Evolutionary conservation across 2,113 vertebrate species (phyloP), one percentile per base, ranked within the genome.

Genomic region (Ceyx cyanopectus): DNA sequence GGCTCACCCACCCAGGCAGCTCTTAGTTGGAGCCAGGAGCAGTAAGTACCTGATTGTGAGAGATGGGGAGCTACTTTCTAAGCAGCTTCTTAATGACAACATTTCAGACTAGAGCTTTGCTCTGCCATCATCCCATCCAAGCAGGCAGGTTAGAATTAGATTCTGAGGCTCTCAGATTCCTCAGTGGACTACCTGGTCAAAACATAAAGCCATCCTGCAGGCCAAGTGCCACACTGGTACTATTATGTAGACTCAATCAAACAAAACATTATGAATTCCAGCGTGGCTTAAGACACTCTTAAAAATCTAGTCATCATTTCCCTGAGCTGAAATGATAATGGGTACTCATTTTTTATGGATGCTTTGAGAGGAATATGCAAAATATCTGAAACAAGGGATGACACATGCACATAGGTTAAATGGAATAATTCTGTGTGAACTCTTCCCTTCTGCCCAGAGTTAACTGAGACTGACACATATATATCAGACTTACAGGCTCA

Each of bases 71-170:
- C 15, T 58, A 30, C 15, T 57, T 20, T 21, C 65, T 48, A 26
- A 69, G 14, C 29, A 81, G 41, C 9, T 41, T 7, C 50, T 10
- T 18, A 10, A 15, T 2, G 9, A 14, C 4, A 7, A 14, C 0
- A 1, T 72, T 15, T 63, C 51, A n/a, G 23, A 24, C 5, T 5
- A 24, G 5, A 70, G 26, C 37, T 84, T 26, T 54, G 17, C 3
- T 54, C 57, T 13, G 5, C 30, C 18, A 21, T 10, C 30, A 40
- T 48, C 27, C 21, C 15, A 14, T 2, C 53, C 29, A 6, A 2
- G 12, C 0, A 1, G 14, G 14, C 5, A 63, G 22, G 34, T 8
- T 14, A 58, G 61, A 60, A 29, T 9, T 3, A 10, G 40, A 18
- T 27, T 26, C 60, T 40, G 26, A 81, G 10, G 10, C 23, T 69